Percentiles rank a stretch among this genome's conserved stretches.
These are phyloP conservation scores for Eospalax fontanierii DNA, from an alignment of 2,797 vertebrate genomes.

Conservation along the genomic window DNA sequence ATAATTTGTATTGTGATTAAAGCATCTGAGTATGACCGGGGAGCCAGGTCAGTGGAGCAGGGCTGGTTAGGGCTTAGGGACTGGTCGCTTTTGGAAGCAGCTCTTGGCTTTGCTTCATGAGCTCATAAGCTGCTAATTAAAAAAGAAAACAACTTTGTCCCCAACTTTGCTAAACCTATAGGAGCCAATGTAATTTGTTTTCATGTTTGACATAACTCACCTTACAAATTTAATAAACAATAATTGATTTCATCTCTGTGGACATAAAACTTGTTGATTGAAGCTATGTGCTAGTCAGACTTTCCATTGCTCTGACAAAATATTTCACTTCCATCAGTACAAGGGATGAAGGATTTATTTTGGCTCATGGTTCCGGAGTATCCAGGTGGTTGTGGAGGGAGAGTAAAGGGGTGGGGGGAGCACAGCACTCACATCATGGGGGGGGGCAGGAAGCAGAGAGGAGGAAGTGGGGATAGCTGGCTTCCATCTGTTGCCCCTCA, in stretches of 20 bases:
- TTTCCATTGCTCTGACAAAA: neutral
- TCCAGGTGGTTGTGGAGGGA: neutral
- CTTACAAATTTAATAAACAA: neutral
- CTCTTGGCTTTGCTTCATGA: constrained; percentile 29
- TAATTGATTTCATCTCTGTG: neutral
- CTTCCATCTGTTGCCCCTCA: neutral
- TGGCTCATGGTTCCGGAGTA: neutral
- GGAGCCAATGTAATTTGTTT: constrained; percentile 12
- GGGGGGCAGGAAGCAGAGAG: neutral
- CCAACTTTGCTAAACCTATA: neutral
- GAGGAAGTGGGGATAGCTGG: neutral
- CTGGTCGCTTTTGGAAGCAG: neutral
- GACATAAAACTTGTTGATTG: constrained; percentile 10
- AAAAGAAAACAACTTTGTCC: constrained; percentile 3
- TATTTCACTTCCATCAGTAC: neutral
- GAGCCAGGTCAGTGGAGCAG: neutral
- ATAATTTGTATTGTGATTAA: constrained; percentile 1
- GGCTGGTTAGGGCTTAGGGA: neutral
- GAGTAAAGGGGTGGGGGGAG: neutral
- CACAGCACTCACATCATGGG: neutral
- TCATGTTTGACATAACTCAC: neutral
- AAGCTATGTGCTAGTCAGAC: neutral
- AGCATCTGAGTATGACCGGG: neutral
- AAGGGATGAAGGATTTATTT: neutral
- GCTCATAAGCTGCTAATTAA: neutral